A percentile compares a stretch with the other conserved stretches of the same genome.
Evolutionary conservation across 2,888 invertebrate genomes (phyloP).

Genomic region (Oxycera nigricornis): DNA sequence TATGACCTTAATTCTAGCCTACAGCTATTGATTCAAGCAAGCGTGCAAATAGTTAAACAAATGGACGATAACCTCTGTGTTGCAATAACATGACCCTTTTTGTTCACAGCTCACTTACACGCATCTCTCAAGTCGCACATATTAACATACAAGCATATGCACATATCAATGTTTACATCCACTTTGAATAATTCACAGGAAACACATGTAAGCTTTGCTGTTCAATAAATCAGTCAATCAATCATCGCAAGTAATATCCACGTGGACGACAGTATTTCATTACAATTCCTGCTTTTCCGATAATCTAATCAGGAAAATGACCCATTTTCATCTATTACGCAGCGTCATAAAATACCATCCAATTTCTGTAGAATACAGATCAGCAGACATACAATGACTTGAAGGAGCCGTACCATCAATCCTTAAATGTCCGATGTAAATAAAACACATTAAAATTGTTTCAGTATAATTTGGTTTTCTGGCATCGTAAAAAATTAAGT

Average conservation of each 20-base stretch:
- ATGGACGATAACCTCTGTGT: no score
- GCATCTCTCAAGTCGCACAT: no score
- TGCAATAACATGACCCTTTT: no score
- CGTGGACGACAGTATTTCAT: background rate
- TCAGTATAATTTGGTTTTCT: constrained; percentile 5
- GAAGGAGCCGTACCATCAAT: constrained; percentile 21
- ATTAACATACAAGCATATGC: no score
- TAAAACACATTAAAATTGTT: constrained; percentile 28
- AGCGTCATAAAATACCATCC: constrained; percentile 8
- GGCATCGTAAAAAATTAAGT: constrained; percentile 8
- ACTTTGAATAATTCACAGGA: no score
- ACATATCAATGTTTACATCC: no score
- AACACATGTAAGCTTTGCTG: no score
- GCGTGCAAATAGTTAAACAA: no score
- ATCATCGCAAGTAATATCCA: constrained; percentile 8
- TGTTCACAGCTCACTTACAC: no score
- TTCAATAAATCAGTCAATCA: constrained; percentile 23
- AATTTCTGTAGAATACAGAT: background rate
- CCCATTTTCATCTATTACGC: constrained; percentile 27
- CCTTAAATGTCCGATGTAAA: constrained; percentile 29
- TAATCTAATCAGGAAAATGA: constrained; percentile 26
- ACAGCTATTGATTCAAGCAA: no score
- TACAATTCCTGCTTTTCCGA: constrained; percentile 23
- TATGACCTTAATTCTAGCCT: no score
- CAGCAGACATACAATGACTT: background rate